Evolutionary conservation across 2,888 invertebrate genomes (phyloP), one percentile per base, ranked within the genome.

Genomic region (Xylophagus ater): DNA sequence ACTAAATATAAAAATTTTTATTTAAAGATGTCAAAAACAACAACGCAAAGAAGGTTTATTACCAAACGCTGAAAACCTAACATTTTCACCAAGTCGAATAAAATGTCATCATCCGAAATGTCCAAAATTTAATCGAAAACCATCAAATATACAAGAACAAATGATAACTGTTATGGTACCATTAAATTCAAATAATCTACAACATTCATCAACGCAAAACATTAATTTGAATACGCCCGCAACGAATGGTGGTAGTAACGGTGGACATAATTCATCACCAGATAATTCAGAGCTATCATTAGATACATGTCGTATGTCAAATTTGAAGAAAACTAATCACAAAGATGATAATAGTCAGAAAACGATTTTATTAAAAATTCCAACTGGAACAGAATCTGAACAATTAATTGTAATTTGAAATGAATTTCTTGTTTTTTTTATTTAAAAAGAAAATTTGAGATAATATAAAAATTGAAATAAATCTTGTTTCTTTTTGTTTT

Each of bases 161-260:
- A 56, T 62, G 59, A 62, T 65, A 45, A 61, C 63, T 21, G 64
- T 63, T 28, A 65, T 64, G 62, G 63, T 64, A 46, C 64, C 65
- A 31, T 51, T 64, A 4, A 62, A 62, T 34, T 60, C 64, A 21
- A 61, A 59, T 40, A 63, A 61, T 47, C 51, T 56, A 10, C 37
- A 41, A 21, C 40, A 41, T 18, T 20, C 41, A 14, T 14, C 41
- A 8, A 15, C 18, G 10, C 34, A 34, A 20, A 44, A 41, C 29
- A 9, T 40, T 6, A 40, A 44, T 29, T 33, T 38, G 18, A 37
- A 41, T 31, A 33, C 31, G 7, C 6, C 38, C 13, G 32, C 19
- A n/a, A 36, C 35, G 20, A 41, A 34, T 41, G 36, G 28, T 24
- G 40, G 32, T 23, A 41, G 36, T 33, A 40, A 37, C 26, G 39